Base-by-base conservation (phyloP, 2,888 invertebrate genomes). In the Drosophila testacea region DNA sequence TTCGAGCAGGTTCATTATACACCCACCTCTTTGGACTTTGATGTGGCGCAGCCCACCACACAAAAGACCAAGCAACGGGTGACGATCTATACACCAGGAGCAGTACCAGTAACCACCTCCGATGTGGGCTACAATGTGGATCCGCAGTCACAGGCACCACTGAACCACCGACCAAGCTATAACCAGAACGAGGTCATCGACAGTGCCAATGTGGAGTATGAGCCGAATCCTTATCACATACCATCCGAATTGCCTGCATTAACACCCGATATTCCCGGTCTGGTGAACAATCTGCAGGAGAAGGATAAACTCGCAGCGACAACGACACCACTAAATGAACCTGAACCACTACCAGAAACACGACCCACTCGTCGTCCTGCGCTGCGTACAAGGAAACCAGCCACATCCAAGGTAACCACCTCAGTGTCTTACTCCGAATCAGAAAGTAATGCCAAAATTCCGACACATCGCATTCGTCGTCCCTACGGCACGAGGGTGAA, bases 211-310 rank as follows among this genome's bases (percentile, higher is more conserved):
- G 93, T 93, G 13, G 89, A 91, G 47, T 92, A 87, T 51, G 92
- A 92, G 3, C 90, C 92, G 0, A 92, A 94, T 47, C 94, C 94
- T 0, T 94, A 94, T 41, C 93, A 93, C 60, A 82, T 94, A 41
- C 94, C 94, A 3, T 93, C 94, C 0, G 94, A 94, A 74, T 88
- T 95, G 22, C 94, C 94, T 1, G 92, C 94, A 0, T 92, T 94
- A 46, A 94, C 94, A 13, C 94, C 94, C 0, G 94, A 94, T 73
- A 92, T 95, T 32, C 94, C 95, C 1, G 94, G 94, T 0, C 90
- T 95, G 28, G 94, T 95, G 0, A 95, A 95, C 81, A 94, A 94
- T 34, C 91, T 95, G 36, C 93, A 94, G 77, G 95, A 95, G 67
- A 93, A 93, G 70, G 89, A 91, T 32, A 88, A 88, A 51, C 63